A percentile compares a stretch with the other conserved stretches of the same genome.
These are phyloP conservation scores for Uloborus plumipes DNA, from an alignment of 2,888 invertebrate genomes.

Conservation along the genomic window DNA sequence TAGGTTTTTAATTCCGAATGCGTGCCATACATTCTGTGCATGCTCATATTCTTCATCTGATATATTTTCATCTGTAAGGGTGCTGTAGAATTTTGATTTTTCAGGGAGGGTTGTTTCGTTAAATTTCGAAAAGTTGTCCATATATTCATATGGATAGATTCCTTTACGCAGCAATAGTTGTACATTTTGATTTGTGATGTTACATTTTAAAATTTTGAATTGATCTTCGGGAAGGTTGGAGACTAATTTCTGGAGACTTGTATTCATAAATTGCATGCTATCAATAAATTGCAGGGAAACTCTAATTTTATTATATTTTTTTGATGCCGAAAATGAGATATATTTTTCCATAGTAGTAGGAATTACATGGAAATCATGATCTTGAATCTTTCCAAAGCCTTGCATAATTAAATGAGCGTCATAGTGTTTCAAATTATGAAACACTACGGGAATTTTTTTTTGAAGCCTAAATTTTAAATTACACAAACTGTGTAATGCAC, in stretches of 20 bases:
- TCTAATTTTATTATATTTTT: too few species aligned
- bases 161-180: constrained; percentile 7
- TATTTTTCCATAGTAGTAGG: constrained; percentile 28
- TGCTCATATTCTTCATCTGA: constrained; percentile 19
- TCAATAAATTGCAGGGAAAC: too few species aligned
- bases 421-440: constrained; percentile 32
- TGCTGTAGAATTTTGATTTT: constrained; percentile 64
- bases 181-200: neutral
- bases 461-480: constrained; percentile 6
- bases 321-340: constrained; percentile 12
- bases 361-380: constrained; percentile 7
- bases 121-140: constrained; percentile 23
- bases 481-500: neutral
- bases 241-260: too few species aligned
- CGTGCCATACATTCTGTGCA: constrained; percentile 67
- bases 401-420: constrained; percentile 36
- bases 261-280: too few species aligned
- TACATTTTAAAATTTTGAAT: too few species aligned
- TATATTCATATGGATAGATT: constrained; percentile 22
- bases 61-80: constrained; percentile 36
- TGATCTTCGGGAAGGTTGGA: too few species aligned
- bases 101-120: neutral
- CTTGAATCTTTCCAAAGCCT: constrained; percentile 29
- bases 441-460: constrained; percentile 13
- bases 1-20: constrained; percentile 65